These are phyloP conservation scores for Bubalus kerabau DNA, from an alignment of 2,113 vertebrate species.

Conservation along the genomic window DNA sequence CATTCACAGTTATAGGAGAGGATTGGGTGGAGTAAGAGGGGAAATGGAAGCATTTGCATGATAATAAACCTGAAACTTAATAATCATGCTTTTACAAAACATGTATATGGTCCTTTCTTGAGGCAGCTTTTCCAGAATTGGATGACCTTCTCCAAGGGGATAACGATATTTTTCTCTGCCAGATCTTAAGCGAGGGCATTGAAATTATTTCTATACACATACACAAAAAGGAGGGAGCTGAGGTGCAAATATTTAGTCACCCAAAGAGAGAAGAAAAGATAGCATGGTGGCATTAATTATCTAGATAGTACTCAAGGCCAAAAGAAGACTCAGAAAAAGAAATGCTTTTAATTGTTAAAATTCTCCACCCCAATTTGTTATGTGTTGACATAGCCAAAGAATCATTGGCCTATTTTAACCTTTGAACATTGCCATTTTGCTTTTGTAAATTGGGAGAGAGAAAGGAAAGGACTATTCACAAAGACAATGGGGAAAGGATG, in stretches of 20 bases:
- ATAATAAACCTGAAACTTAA: conserved; percentile 72
- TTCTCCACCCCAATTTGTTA: conserved; percentile 31
- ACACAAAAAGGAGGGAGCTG: conserved; percentile 32
- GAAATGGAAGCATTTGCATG: conserved; percentile 70
- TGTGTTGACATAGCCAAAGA: conserved; percentile 22
- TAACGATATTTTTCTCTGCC: conserved; percentile 44
- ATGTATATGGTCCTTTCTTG: conserved; percentile 50
- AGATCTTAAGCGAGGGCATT: conserved; percentile 31
- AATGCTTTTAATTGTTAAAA: conserved; percentile 28
- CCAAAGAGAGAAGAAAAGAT: conserved; percentile 13
- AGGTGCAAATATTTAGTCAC: conserved; percentile 46
- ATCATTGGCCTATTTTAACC: conserved; percentile 1
- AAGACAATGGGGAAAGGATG: not conserved
- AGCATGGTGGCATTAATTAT: not conserved
- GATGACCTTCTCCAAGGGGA: conserved; percentile 66
- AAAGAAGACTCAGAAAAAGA: conserved; percentile 15
- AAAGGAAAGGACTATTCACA: not conserved
- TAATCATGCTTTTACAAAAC: conserved; percentile 58
- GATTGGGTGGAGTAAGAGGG: conserved; percentile 51
- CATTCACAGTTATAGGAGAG: conserved; percentile 37
- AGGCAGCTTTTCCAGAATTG: conserved; percentile 51
- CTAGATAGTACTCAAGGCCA: conserved; percentile 1
- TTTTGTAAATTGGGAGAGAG: conserved; percentile 3
- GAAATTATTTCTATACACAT: conserved; percentile 51
- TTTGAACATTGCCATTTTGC: conserved; percentile 36